Evolutionary conservation across 1,140 invertebrate genomes (phyloP).

Genomic region (Tetramorium parvispinum): DNA sequence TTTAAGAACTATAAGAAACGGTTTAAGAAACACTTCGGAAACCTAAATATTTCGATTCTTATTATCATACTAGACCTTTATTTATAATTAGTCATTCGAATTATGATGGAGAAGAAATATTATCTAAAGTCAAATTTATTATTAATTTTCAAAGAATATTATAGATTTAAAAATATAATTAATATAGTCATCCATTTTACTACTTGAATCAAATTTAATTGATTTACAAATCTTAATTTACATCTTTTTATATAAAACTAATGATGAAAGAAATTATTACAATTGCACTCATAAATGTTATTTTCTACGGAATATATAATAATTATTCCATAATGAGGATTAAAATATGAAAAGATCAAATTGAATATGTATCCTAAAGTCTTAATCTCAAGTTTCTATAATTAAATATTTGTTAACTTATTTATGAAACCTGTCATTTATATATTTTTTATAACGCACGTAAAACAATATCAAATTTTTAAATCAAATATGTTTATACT

Average conservation of each 20-base stretch:
- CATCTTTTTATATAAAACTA: neutral
- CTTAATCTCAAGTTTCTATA: neutral
- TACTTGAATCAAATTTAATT: too few relatives aligned
- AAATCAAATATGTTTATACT: neutral
- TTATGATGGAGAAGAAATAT: neutral
- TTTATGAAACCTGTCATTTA: neutral
- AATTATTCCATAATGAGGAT: neutral
- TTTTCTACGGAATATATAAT: neutral
- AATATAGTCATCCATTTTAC: slow-evolving; percentile 6
- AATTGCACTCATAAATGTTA: neutral
- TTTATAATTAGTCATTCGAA: neutral
- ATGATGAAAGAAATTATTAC: neutral
- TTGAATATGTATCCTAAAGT: neutral
- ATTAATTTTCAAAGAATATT: neutral
- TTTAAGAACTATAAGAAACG: slow-evolving; percentile 1
- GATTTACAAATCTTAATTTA: neutral
- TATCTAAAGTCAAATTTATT: neutral
- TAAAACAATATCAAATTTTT: neutral
- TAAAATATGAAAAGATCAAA: neutral
- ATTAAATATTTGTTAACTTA: neutral
- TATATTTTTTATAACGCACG: neutral
- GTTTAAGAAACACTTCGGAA: slow-evolving; percentile 8
- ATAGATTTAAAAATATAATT: neutral
- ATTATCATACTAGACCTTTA: neutral
- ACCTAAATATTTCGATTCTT: slow-evolving; percentile 13